Percentiles rank a stretch among this genome's conserved stretches.
Conservation (phyloP, 2,888 invertebrate species). For the Petrophora chlorosata region DNA sequence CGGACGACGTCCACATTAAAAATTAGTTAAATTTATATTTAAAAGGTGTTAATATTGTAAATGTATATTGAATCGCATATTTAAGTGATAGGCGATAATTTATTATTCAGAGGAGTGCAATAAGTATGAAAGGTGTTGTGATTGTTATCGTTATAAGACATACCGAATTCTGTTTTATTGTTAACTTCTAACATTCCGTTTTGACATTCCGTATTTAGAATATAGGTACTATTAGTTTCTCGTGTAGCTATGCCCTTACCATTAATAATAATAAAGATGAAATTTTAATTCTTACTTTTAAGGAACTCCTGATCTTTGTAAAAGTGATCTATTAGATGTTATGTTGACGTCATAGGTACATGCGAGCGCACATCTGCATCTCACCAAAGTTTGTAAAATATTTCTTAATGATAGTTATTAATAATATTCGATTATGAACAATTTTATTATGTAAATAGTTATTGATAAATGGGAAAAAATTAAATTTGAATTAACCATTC, state of each 20-base stretch:
- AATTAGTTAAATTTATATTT: constrained; percentile 81
- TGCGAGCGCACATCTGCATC: constrained; percentile 77
- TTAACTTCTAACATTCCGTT: constrained; percentile 72
- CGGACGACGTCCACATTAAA: constrained; percentile 66
- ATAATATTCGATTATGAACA: constrained; percentile 74
- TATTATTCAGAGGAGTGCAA: constrained; percentile 82
- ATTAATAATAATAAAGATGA: constrained; percentile 32
- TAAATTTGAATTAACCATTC: constrained; percentile 69
- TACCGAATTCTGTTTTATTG: constrained; percentile 64
- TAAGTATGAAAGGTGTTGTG: constrained; percentile 81
- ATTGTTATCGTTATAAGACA: constrained; percentile 73
- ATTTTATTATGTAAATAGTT: constrained; percentile 81
- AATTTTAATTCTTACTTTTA: constrained; percentile 28
- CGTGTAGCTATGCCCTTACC: constrained; percentile 37
- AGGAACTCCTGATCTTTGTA: constrained; percentile 33
- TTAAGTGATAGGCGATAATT: constrained; percentile 76
- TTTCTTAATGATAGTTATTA: constrained; percentile 76
- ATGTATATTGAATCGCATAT: constrained; percentile 76
- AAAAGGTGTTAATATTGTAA: constrained; percentile 81
- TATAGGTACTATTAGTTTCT: constrained; percentile 32
- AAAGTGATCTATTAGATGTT: constrained; percentile 46
- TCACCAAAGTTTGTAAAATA: constrained; percentile 84
- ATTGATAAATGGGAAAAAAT: constrained; percentile 71
- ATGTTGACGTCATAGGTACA: constrained; percentile 39
- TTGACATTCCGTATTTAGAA: constrained; percentile 39